phyloP scores from a whole-genome alignment of 2,888 invertebrate species.

The Platynereis dumerilii region DNA sequence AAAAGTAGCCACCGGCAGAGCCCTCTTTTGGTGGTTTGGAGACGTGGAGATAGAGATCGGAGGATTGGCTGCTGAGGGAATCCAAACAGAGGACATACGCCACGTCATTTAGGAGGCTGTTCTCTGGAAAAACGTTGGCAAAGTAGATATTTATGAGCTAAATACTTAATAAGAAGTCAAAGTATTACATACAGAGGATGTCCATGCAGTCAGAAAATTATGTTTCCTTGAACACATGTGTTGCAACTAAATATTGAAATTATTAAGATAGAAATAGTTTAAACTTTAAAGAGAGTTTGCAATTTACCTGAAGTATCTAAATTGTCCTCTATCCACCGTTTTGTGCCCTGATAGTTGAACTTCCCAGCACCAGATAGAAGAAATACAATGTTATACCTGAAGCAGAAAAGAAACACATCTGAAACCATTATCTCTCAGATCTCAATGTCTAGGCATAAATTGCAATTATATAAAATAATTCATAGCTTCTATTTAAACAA shows the following conservation, averaged over 20 bases:
- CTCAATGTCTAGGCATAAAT: no score
- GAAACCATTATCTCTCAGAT: not conserved
- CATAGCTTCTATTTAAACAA: not conserved
- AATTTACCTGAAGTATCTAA: slow-evolving; percentile 80
- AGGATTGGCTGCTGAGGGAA: slow-evolving; percentile 71
- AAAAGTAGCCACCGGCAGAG: slow-evolving; percentile 71
- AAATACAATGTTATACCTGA: slow-evolving; percentile 78
- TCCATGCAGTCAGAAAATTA: no score
- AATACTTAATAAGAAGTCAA: no score
- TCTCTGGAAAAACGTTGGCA: slow-evolving; percentile 48
- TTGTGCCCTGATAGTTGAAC: slow-evolving; percentile 91
- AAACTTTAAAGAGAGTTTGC: no score
- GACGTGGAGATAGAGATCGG: slow-evolving; percentile 84
- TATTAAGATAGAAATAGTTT: no score
- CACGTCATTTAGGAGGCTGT: slow-evolving; percentile 74
- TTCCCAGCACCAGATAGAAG: slow-evolving; percentile 89
- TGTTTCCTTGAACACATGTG: no score
- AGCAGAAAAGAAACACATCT: not conserved
- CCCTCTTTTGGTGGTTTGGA: slow-evolving; percentile 93
- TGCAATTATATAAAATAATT: not conserved
- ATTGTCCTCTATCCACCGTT: slow-evolving; percentile 95
- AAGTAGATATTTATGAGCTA: no score
- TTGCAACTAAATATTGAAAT: no score
- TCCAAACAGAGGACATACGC: slow-evolving; percentile 91
- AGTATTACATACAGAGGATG: no score